Evolutionary conservation across 2,113 vertebrate genomes (phyloP).

Genomic region (Furnarius figulus): DNA sequence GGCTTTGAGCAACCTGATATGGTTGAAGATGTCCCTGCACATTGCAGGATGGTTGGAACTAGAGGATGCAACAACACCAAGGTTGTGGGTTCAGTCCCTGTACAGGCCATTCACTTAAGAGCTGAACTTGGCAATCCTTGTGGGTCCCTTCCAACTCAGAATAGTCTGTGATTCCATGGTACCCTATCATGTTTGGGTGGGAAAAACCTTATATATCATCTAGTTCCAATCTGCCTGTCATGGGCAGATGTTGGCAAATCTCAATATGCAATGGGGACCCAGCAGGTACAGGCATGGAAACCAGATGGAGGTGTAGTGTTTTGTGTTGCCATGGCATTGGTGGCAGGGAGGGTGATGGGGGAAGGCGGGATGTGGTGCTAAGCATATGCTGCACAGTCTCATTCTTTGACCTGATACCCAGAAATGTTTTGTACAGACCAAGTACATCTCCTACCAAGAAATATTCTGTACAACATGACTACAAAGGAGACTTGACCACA

Average conservation of each 20-base stretch:
- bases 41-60: not conserved
- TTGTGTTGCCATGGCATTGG: not conserved
- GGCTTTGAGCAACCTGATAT: not conserved
- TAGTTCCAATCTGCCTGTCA: not conserved
- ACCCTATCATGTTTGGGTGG: not conserved
- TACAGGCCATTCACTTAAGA: not conserved
- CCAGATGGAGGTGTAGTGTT: not conserved
- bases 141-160: not conserved
- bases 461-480: not conserved
- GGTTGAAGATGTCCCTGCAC: not conserved
- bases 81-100: not conserved
- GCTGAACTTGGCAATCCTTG: not conserved
- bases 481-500: not conserved
- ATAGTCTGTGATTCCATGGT: not conserved
- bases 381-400: not conserved
- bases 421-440: not conserved
- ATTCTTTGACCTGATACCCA: not conserved
- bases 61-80: not conserved
- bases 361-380: not conserved
- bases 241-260: not conserved
- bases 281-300: not conserved
- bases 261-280: not conserved
- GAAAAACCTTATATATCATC: not conserved
- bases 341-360: rapidly evolving
- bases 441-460: not conserved